These are phyloP conservation scores for Tenrec ecaudatus DNA, from an alignment of 2,113 vertebrate genomes.

Conservation along the genomic window DNA sequence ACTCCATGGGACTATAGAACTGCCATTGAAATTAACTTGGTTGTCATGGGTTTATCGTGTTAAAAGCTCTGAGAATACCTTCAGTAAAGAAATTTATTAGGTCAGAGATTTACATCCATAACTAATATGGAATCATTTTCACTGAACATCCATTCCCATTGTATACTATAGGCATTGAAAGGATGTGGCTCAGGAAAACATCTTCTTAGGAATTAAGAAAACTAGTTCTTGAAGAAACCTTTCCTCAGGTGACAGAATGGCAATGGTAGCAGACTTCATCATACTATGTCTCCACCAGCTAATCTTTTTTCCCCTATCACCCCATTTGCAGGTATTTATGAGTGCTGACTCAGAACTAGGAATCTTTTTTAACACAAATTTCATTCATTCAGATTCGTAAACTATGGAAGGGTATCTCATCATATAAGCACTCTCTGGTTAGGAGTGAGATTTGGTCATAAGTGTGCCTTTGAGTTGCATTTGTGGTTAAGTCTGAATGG, in stretches of 20 bases:
- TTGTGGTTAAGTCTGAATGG: too few species aligned
- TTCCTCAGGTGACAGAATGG: constrained; percentile 16
- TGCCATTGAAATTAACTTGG: too few species aligned
- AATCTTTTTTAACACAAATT: background rate
- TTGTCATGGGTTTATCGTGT: background rate
- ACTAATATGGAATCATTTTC: constrained; percentile 26
- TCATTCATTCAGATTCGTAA: constrained; percentile 44
- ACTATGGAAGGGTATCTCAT: constrained; percentile 22
- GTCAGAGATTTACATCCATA: constrained; percentile 14
- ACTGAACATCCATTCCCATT: background rate
- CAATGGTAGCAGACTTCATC: background rate
- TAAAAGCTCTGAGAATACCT: constrained; percentile 48
- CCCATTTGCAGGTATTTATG: background rate
- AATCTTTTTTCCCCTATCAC: constrained; percentile 47
- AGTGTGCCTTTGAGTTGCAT: too few species aligned
- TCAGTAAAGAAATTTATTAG: background rate
- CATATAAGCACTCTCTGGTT: background rate
- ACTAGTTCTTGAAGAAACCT: constrained; percentile 10
- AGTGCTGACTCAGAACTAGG: constrained; percentile 34
- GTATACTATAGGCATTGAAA: background rate
- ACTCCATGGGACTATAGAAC: too few species aligned
- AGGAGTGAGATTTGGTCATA: too few species aligned
- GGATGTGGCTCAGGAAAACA: constrained; percentile 47
- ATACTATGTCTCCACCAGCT: background rate
- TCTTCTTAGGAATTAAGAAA: background rate